These are phyloP conservation scores for Actinopyga echinites DNA, from an alignment of 53 echinoderm and acorn worm species.

Conservation along the genomic window DNA sequence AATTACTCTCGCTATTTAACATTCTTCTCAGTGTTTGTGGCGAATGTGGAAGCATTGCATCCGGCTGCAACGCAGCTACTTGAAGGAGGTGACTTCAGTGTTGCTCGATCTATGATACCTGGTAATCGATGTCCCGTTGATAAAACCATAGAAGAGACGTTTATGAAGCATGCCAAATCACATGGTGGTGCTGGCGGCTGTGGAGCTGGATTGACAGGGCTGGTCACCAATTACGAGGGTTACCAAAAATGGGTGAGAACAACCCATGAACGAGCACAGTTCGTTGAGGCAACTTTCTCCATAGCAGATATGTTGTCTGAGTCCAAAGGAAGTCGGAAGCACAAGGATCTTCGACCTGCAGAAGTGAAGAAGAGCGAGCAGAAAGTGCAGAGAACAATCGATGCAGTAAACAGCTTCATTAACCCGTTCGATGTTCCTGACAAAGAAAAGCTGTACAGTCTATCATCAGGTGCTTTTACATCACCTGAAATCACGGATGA, in stretches of 20 bases:
- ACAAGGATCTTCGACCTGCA: slow-evolving; percentile 44
- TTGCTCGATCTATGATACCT: slow-evolving; percentile 51
- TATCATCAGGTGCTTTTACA: slow-evolving; percentile 36
- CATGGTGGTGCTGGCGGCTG: slow-evolving; percentile 48
- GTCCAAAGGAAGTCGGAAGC: slow-evolving; percentile 18
- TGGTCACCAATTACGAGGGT: slow-evolving; percentile 37
- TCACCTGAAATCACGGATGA: slow-evolving; percentile 35
- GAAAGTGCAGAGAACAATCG: slow-evolving; percentile 9
- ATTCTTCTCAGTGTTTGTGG: slow-evolving; percentile 33
- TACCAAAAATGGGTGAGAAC: slow-evolving; percentile 65
- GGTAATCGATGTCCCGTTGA: slow-evolving; percentile 62
- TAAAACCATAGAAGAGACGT: slow-evolving; percentile 69
- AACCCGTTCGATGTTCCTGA: slow-evolving; percentile 47
- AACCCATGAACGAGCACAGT: slow-evolving; percentile 45
- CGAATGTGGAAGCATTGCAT: slow-evolving; percentile 51
- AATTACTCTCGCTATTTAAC: slow-evolving; percentile 49
- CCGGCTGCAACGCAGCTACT: slow-evolving; percentile 57
- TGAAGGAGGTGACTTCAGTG: slow-evolving; percentile 37
- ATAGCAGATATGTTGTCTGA: slow-evolving; percentile 50
- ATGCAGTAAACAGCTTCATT: slow-evolving; percentile 43
- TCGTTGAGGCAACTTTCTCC: slow-evolving; percentile 34
- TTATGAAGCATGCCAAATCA: slow-evolving; percentile 62
- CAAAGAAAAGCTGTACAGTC: slow-evolving; percentile 25
- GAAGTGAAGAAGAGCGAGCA: slow-evolving; percentile 37
- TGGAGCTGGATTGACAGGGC: slow-evolving; percentile 58